phyloP scores from a whole-genome alignment of 2,888 invertebrate species.

The Xestia rhomboidea region DNA sequence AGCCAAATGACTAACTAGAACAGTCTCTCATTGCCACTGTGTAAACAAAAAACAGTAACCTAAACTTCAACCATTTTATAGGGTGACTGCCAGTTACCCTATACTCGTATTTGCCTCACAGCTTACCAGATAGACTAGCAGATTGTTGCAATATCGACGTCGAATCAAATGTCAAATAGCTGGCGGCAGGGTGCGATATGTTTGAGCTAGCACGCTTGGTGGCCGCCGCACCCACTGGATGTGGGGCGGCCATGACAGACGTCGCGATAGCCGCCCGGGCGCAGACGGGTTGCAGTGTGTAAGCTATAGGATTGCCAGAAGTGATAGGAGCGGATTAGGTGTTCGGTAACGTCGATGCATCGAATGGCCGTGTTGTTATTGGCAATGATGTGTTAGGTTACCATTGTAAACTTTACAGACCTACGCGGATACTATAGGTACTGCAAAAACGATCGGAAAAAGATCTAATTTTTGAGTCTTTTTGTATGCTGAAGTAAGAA shows the following conservation, averaged over 20 bases:
- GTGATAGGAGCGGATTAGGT: slow-evolving; percentile 18
- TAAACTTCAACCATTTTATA: slow-evolving; percentile 30
- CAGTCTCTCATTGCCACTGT: not conserved
- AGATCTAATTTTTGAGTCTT: not conserved
- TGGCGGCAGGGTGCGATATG: slow-evolving; percentile 62
- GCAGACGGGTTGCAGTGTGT: slow-evolving; percentile 50
- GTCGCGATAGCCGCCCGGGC: slow-evolving; percentile 68
- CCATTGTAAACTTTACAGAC: not conserved
- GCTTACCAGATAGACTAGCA: slow-evolving; percentile 39
- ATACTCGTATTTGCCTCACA: slow-evolving; percentile 45
- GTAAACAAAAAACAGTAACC: not conserved
- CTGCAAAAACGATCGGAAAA: not conserved
- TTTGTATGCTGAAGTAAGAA: not conserved
- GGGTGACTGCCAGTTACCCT: too few relatives aligned
- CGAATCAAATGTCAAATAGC: slow-evolving; percentile 67
- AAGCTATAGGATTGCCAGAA: slow-evolving; percentile 34
- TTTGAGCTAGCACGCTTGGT: slow-evolving; percentile 61
- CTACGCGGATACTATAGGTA: not conserved
- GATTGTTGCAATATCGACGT: slow-evolving; percentile 63
- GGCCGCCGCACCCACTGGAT: slow-evolving; percentile 70
- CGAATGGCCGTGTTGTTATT: not conserved
- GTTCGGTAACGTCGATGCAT: not conserved
- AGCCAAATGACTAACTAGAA: not conserved
- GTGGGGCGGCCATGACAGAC: slow-evolving; percentile 71
- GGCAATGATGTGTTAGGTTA: not conserved